Base-by-base conservation (phyloP, 2,113 vertebrate genomes). In the Clarias gariepinus region DNA sequence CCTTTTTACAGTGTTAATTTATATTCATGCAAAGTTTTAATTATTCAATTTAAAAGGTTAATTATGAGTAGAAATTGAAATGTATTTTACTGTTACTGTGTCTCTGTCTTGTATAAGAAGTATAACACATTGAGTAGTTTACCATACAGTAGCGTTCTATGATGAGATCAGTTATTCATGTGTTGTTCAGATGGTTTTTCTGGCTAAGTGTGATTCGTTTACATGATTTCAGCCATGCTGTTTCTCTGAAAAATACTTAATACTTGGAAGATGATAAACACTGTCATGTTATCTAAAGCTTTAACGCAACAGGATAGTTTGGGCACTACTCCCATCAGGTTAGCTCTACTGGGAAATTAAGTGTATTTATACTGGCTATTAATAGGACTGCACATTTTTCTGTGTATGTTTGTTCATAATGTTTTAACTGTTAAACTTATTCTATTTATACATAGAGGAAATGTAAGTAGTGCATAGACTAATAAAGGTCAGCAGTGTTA, bases 331-430 rank as follows among this genome's bases (percentile, higher is more conserved):
- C 82, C 82, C 68, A 78, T 28, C 55, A 64, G 61, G 80, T 55
- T n/a, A 80, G 25, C 71, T 63, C 28, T n/a, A 52, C 41, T 76
- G 81, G 81, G 28, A 41, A 83, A 64, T 63, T 1, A 82, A 77
- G 33, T 53, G 13, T 81, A 69, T 82, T 63, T 73, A 83, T 76
- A 77, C 13, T 84, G 60, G 30, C 60, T 83, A n/a, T 60, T 47
- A 73, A 28, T 84, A 74, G 30, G 15, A 18, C 11, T 69, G 18
- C 28, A 30, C 2, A 61, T 57, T 58, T 21, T 64, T 33, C 55
- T 60, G 21, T 60, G 60, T n/a, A 61, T 52, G 78, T 81, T 73
- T 25, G 55, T 71, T 28, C 58, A 76, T 68, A 25, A 55, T 73
- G 71, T 10, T 82, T 30, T 33, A 76, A 64, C 13, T 61, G 81